Base-by-base conservation (phyloP, 2,888 invertebrate genomes). In the Agrilus biguttatus region DNA sequence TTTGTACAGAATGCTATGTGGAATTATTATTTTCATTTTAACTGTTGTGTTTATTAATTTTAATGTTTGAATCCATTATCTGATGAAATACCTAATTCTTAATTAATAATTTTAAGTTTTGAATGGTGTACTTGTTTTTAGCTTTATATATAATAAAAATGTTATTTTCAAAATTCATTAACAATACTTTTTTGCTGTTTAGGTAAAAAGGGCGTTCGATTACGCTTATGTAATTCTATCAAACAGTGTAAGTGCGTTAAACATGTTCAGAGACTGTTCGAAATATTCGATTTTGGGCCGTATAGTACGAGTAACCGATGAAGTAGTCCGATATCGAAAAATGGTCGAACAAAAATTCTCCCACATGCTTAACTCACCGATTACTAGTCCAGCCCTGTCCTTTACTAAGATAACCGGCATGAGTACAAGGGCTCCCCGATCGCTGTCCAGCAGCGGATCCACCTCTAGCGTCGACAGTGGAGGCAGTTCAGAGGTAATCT, bases 141-240 rank as follows among this genome's bases (percentile, higher is more conserved):
- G 4, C 10, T 28, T 4, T 1, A 10, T 10, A 28, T 2, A 28
- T 28, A 28, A 10, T 10, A 28, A 28, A 8, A 28, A 28, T 28
- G 2, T 28, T 10, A 4, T 10, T 28, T 23, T 19, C 23, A 43
- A 37, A 35, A 34, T 17, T 4, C 4, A 17, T 17, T 17, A 3
- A 37, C 8, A 38, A 33, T 38, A 5, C 37, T 42, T 43, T 38
- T 66, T 43, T 38, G 37, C 44, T 46, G 56, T 69, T 34, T 65
- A 74, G 65, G 86, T 87, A 14, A 86, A 87, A 64, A 83, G 88
- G 70, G 92, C 96, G 47, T 98, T 97, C 71, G 93, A 93, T 69
- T 91, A 90, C 73, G 97, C 97, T 47, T 96, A 88, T 69, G 78
- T 83, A 48, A 79, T 82, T 55, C 74, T 92, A 55, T 78, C 82